Conservation (phyloP, 2,888 invertebrate genomes). For the Caenorhabditis afra region DNA sequence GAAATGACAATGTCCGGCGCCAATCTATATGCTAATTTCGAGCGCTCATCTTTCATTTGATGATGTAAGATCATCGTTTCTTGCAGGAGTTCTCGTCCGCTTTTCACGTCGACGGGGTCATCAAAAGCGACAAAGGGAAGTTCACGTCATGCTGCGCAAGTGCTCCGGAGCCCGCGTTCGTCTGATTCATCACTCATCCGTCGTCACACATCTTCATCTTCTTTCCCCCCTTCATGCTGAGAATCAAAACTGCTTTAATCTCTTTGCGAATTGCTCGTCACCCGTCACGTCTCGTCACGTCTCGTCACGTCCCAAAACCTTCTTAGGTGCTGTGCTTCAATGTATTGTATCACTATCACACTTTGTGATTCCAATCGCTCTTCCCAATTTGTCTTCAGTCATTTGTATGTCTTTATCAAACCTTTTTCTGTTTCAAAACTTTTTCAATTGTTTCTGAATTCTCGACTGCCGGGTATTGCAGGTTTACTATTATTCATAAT, state of each 20-base stretch:
- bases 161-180: conserved; percentile 59
- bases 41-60: background rate
- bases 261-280: conserved; percentile 33
- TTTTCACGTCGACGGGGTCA: conserved; percentile 80
- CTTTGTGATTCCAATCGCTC: background rate
- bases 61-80: background rate
- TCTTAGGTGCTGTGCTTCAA: conserved; percentile 39
- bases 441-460: conserved; percentile 38
- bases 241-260: conserved; percentile 32
- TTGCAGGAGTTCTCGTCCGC: conserved; percentile 76
- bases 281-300: too few species aligned
- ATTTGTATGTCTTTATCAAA: background rate
- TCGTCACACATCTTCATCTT: too few species aligned
- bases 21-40: conserved; percentile 58
- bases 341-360: conserved; percentile 1
- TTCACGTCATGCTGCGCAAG: conserved; percentile 62
- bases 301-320: too few species aligned
- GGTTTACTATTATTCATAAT: conserved; percentile 30
- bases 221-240: background rate
- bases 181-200: conserved; percentile 36
- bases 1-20: conserved; percentile 17
- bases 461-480: conserved; percentile 46
- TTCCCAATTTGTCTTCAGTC: conserved; percentile 78
- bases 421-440: conserved; percentile 11
- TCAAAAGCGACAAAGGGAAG: conserved; percentile 72